phyloP scores from a whole-genome alignment of 2,113 vertebrate species.

The Heterotis niloticus region DNA sequence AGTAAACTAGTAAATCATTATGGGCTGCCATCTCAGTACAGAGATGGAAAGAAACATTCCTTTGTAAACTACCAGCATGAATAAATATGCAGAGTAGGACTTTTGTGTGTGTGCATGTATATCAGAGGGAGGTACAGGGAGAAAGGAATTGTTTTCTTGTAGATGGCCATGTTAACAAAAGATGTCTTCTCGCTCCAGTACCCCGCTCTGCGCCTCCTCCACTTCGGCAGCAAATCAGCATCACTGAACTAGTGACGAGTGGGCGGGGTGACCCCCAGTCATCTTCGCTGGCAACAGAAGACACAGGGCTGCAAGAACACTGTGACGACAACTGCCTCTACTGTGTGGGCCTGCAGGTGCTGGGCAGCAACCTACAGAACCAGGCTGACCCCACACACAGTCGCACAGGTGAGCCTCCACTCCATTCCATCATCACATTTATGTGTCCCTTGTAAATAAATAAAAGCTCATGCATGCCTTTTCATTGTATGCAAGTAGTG shows the following conservation, averaged over 20 bases:
- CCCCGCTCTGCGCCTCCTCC: constrained; percentile 55
- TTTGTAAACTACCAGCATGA: no score
- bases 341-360: constrained; percentile 82
- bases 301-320: constrained; percentile 92
- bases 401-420: constrained; percentile 45
- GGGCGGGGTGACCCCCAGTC: constrained; percentile 76
- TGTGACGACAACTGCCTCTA: constrained; percentile 94
- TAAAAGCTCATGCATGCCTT: no score
- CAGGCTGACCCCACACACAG: constrained; percentile 74
- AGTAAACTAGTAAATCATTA: no score
- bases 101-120: neutral
- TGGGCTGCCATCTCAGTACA: no score
- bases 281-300: constrained; percentile 77
- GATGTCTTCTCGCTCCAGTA: constrained; percentile 47
- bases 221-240: constrained; percentile 90
- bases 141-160: neutral
- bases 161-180: neutral
- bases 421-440: no score
- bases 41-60: no score
- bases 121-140: neutral
- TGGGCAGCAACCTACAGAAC: constrained; percentile 79
- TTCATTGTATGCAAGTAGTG: no score
- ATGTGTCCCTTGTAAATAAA: no score
- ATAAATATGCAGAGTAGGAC: no score
- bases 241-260: constrained; percentile 90